Percentiles rank a stretch among this genome's conserved stretches.
Conservation (phyloP, 1,140 invertebrate species). For the Bombus confusus region DNA sequence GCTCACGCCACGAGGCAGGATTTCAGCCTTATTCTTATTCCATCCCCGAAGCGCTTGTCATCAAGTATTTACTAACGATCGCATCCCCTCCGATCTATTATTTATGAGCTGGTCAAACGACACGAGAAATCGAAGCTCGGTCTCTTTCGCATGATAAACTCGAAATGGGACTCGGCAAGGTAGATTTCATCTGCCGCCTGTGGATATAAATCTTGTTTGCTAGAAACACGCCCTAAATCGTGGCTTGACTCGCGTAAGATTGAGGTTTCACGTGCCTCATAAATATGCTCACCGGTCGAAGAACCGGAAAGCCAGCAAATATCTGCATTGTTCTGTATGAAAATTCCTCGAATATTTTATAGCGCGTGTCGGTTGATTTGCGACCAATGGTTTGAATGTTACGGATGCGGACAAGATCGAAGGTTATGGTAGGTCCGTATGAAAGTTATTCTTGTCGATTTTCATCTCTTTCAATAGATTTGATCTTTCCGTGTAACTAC, state of each 20-base stretch:
- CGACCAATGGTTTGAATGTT: not conserved
- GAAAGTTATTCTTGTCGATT: not conserved
- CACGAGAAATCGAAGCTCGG: conserved; percentile 8
- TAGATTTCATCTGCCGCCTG: not conserved
- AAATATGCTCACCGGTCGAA: not conserved
- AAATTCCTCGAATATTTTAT: not conserved
- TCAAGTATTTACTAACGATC: conserved; percentile 70
- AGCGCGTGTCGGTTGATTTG: not conserved
- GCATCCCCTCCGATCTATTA: conserved; percentile 46
- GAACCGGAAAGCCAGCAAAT: not conserved
- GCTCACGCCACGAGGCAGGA: not conserved
- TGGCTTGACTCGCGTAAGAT: conserved; percentile 16
- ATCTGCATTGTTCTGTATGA: not conserved
- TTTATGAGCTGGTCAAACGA: conserved; percentile 42
- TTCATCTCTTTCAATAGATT: not conserved
- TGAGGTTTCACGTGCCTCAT: not conserved
- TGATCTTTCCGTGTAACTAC: too few relatives aligned
- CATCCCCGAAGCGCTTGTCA: conserved; percentile 36
- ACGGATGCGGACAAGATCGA: too few relatives aligned
- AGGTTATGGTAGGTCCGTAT: too few relatives aligned
- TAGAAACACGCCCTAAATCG: conserved; percentile 16
- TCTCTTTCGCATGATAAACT: conserved; percentile 21
- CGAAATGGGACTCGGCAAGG: too few relatives aligned
- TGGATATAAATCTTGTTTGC: conserved; percentile 22
- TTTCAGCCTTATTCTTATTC: conserved; percentile 39